Conservation (phyloP, 2,888 invertebrate genomes). For the Diaprepes abbreviatus region DNA sequence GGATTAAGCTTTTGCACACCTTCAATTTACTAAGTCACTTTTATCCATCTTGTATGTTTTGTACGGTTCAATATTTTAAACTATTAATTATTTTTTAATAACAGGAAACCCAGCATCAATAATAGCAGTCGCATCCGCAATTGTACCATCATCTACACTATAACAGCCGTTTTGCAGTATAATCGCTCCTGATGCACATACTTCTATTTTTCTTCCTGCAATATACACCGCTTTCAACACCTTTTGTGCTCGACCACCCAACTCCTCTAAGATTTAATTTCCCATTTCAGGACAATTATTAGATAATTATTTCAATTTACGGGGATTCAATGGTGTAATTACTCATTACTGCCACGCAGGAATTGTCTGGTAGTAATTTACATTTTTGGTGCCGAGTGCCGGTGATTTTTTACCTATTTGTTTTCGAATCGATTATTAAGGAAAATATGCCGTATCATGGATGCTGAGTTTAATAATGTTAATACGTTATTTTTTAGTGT, state of each 20-base stretch:
- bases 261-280: background rate
- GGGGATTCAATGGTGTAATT: constrained; percentile 17
- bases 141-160: background rate
- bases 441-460: background rate
- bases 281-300: constrained; percentile 25
- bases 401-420: background rate
- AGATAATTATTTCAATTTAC: constrained; percentile 30
- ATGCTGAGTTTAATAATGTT: too few species aligned
- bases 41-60: too few species aligned
- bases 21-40: too few species aligned
- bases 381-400: background rate
- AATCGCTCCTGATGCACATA: background rate
- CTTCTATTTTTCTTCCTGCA: constrained; percentile 6
- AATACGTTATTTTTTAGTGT: too few species aligned
- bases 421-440: background rate
- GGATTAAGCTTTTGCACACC: too few species aligned
- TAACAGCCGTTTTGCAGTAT: background rate
- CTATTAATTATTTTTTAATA: background rate
- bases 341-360: background rate
- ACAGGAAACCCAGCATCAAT: background rate
- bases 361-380: constrained; percentile 1
- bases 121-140: background rate
- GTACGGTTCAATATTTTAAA: too few species aligned
- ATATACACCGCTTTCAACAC: background rate
- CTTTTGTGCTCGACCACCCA: constrained; percentile 1